phyloP scores from a whole-genome alignment of 1,140 invertebrate species.

The Muscidifurax raptorellus region DNA sequence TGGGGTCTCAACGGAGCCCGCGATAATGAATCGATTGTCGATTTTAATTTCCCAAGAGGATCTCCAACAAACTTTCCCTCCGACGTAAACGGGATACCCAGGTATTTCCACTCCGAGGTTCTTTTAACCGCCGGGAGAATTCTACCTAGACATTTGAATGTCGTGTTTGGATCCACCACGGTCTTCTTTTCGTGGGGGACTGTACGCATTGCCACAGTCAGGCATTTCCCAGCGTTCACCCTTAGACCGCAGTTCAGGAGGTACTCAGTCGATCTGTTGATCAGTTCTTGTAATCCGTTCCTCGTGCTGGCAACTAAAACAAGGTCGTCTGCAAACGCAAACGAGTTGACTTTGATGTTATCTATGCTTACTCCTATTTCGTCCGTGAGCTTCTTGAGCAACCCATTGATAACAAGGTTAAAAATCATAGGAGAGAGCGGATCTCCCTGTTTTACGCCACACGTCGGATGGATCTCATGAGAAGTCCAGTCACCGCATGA shows the following conservation, averaged over 20 bases:
- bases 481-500: conserved; percentile 79
- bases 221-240: conserved; percentile 63
- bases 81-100: background rate
- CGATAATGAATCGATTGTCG: background rate
- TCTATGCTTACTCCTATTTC: conserved; percentile 57
- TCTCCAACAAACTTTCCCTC: background rate
- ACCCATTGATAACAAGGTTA: conserved; percentile 47
- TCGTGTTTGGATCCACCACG: background rate
- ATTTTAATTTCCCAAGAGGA: too few relatives aligned
- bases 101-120: background rate
- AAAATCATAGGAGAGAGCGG: conserved; percentile 60
- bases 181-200: conserved; percentile 36
- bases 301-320: conserved; percentile 61
- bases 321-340: conserved; percentile 73
- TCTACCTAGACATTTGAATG: background rate
- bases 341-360: conserved; percentile 45
- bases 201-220: conserved; percentile 58
- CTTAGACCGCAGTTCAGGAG: conserved; percentile 44
- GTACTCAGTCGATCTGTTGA: background rate
- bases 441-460: conserved; percentile 61
- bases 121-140: background rate
- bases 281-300: conserved; percentile 40
- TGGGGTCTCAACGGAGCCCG: conserved; percentile 51
- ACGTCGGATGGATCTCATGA: background rate
- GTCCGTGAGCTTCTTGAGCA: conserved; percentile 52